A percentile compares a stretch with the other conserved stretches of the same genome.
phyloP scores from a whole-genome alignment of 92 coral and sea anemone genomes.

The Bergia puertoricense region DNA sequence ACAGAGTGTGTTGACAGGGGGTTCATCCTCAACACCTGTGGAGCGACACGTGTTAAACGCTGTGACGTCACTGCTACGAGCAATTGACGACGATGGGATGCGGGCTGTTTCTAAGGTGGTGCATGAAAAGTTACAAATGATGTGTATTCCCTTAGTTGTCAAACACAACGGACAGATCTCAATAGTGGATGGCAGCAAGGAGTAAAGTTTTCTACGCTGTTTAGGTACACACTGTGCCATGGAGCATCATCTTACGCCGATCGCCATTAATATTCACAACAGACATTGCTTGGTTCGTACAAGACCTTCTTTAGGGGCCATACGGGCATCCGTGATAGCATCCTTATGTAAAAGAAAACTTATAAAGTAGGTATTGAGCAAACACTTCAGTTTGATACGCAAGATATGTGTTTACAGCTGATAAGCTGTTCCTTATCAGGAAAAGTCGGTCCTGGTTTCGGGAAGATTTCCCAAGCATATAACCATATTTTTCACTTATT shows the following conservation, averaged over 20 bases:
- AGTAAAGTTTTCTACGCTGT: conserved; percentile 12
- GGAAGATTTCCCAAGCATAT: no score
- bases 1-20: conserved; percentile 35
- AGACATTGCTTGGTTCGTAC: not conserved
- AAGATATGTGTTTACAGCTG: no score
- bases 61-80: conserved; percentile 66
- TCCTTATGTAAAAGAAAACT: no score
- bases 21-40: conserved; percentile 50
- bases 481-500: no score
- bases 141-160: conserved; percentile 77
- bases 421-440: no score
- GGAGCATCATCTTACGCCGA: not conserved
- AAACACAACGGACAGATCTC: conserved; percentile 78
- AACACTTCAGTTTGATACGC: no score
- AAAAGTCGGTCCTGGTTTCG: no score
- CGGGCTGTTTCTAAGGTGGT: conserved; percentile 69
- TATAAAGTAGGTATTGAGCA: no score
- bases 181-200: conserved; percentile 82
- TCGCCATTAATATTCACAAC: not conserved
- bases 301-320: no score
- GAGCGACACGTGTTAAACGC: conserved; percentile 83
- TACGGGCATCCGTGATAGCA: no score
- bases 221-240: not conserved
- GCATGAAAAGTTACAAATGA: conserved; percentile 82
- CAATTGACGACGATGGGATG: conserved; percentile 63